phyloP scores from a whole-genome alignment of 2,888 invertebrate genomes.

The Psococerastis gibbosa region DNA sequence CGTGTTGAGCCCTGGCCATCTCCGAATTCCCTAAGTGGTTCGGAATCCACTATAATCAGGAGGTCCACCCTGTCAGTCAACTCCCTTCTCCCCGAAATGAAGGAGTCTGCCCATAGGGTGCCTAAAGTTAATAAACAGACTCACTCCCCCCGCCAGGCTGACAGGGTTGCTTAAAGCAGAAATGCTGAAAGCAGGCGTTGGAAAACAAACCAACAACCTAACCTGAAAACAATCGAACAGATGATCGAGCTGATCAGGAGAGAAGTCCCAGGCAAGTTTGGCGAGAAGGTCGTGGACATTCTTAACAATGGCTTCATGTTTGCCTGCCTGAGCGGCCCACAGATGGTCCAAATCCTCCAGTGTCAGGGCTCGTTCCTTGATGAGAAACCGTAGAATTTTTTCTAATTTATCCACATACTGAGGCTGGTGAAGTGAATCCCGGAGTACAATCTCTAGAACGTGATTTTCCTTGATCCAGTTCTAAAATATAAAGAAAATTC shows the following conservation, averaged over 20 bases:
- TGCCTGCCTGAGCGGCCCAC: constrained; percentile 93
- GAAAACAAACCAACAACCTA: constrained; percentile 22
- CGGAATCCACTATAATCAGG: too few species aligned
- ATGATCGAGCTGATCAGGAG: constrained; percentile 91
- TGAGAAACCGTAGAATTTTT: constrained; percentile 91
- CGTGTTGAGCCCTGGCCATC: too few species aligned
- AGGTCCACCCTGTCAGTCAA: too few species aligned
- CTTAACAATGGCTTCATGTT: constrained; percentile 96
- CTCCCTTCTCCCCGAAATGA: too few species aligned
- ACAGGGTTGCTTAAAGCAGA: too few species aligned
- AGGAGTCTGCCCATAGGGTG: too few species aligned
- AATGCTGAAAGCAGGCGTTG: too few species aligned
- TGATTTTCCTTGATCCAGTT: constrained; percentile 92
- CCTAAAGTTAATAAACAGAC: too few species aligned
- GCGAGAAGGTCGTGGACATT: constrained; percentile 92
- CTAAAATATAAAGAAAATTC: constrained; percentile 29
- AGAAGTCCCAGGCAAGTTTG: constrained; percentile 96
- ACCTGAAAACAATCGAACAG: constrained; percentile 94
- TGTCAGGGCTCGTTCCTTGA: constrained; percentile 79
- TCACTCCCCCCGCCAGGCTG: too few species aligned
- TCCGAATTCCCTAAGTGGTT: too few species aligned
- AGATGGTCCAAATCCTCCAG: constrained; percentile 84
- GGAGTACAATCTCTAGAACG: constrained; percentile 82
- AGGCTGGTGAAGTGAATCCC: constrained; percentile 92
- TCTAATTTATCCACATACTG: constrained; percentile 96